Conservation (phyloP, 2,797 vertebrate genomes). For the Clarias platycephalus region DNA sequence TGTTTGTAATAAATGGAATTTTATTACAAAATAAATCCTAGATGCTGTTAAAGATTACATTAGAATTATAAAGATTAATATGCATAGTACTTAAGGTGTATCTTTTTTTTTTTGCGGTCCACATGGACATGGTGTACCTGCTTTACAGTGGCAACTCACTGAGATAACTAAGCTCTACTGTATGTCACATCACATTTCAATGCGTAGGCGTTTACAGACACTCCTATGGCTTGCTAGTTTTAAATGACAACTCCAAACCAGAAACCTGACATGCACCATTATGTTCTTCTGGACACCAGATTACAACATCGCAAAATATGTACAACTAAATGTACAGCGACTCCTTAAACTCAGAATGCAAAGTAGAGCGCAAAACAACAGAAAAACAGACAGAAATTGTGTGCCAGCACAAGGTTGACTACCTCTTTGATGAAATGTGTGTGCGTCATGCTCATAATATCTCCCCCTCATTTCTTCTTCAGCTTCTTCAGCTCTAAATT, state of each 20-base stretch:
- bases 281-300: conserved; percentile 2
- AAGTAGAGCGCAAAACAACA: neutral
- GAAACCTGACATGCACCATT: neutral
- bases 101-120: neutral
- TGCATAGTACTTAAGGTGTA: neutral
- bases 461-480: conserved; percentile 28
- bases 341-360: neutral
- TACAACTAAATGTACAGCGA: neutral
- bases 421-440: conserved; percentile 19
- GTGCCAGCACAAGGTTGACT: conserved; percentile 9
- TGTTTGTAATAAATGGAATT: neutral
- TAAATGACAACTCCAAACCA: neutral
- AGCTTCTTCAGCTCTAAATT: conserved; percentile 51
- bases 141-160: neutral
- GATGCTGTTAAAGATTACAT: neutral
- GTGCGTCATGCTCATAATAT: conserved; percentile 33
- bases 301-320: conserved; percentile 4
- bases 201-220: neutral
- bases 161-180: neutral
- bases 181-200: neutral
- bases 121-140: neutral
- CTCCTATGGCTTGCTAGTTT: neutral
- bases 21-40: neutral
- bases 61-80: neutral
- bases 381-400: neutral